phyloP scores from a whole-genome alignment of 2,888 invertebrate genomes.

The Bembecia ichneumoniformis region DNA sequence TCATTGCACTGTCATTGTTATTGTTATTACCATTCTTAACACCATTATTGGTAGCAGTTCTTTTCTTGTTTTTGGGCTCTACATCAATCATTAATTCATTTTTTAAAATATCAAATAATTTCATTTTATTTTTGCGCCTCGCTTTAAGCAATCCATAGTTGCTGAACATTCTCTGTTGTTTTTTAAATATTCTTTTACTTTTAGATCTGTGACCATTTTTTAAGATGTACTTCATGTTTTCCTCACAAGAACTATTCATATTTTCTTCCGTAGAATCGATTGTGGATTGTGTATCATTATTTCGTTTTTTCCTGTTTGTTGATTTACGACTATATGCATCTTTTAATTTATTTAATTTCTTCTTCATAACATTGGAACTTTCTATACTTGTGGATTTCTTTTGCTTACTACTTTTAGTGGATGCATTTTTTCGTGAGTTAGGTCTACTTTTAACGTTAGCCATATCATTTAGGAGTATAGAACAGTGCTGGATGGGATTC shows the following conservation, averaged over 20 bases:
- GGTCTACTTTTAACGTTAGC: conserved; percentile 56
- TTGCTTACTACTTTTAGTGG: conserved; percentile 33
- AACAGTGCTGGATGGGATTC: not conserved
- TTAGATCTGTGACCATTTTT: not conserved
- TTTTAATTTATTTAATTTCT: not conserved
- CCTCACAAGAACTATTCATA: no score
- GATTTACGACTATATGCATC: not conserved
- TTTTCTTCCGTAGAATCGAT: no score
- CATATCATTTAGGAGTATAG: conserved; percentile 27
- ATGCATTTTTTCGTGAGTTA: conserved; percentile 40
- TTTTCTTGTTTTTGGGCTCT: conserved; percentile 8
- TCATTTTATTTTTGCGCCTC: conserved; percentile 29
- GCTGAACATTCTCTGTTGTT: conserved; percentile 15
- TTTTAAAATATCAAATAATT: conserved; percentile 43
- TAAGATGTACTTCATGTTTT: not conserved
- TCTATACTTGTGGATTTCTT: conserved; percentile 32
- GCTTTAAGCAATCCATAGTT: conserved; percentile 31
- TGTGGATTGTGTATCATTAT: no score
- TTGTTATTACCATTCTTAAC: conserved; percentile 29
- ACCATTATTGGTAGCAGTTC: conserved; percentile 7
- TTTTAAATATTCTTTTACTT: no score
- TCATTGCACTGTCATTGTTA: conserved; percentile 59
- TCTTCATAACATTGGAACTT: conserved; percentile 1
- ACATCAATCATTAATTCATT: conserved; percentile 46
- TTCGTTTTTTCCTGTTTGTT: no score